A percentile compares a stretch with the other conserved stretches of the same genome.
phyloP scores from a whole-genome alignment of 2,888 invertebrate species.

The Tipula helvola region DNA sequence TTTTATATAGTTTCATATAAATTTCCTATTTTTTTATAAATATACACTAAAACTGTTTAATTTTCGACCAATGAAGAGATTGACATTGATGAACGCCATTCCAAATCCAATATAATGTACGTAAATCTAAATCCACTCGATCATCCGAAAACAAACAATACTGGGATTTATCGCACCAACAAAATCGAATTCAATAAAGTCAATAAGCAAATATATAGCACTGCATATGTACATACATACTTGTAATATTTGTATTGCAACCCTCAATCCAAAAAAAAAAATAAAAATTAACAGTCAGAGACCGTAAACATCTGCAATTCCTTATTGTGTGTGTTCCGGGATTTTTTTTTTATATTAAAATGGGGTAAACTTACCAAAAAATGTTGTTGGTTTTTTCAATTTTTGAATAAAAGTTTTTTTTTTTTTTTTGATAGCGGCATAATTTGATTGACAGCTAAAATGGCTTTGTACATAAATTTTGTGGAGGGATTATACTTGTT shows the following conservation, averaged over 20 bases:
- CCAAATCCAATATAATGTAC: background rate
- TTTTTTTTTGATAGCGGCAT: background rate
- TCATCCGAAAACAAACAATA: background rate
- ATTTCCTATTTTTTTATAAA: background rate
- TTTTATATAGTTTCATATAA: background rate
- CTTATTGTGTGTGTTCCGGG: background rate
- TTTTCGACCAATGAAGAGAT: background rate
- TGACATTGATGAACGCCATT: conserved; percentile 4
- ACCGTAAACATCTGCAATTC: conserved; percentile 6
- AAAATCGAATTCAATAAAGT: background rate
- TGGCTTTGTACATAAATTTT: background rate
- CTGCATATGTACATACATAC: background rate
- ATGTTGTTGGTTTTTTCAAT: conserved; percentile 6
- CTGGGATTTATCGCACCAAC: background rate
- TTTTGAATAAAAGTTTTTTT: background rate
- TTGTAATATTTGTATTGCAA: background rate
- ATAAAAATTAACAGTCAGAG: background rate
- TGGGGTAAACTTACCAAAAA: background rate
- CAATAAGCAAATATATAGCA: background rate
- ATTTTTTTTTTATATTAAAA: background rate
- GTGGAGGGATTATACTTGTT: background rate
- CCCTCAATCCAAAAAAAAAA: background rate
- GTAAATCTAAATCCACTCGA: background rate
- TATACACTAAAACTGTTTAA: background rate
- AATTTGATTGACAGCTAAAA: conserved; percentile 9